These are phyloP conservation scores for Beroe ovata DNA, from an alignment of 37 sponge, comb jelly and placozoan genomes.

Conservation along the genomic window DNA sequence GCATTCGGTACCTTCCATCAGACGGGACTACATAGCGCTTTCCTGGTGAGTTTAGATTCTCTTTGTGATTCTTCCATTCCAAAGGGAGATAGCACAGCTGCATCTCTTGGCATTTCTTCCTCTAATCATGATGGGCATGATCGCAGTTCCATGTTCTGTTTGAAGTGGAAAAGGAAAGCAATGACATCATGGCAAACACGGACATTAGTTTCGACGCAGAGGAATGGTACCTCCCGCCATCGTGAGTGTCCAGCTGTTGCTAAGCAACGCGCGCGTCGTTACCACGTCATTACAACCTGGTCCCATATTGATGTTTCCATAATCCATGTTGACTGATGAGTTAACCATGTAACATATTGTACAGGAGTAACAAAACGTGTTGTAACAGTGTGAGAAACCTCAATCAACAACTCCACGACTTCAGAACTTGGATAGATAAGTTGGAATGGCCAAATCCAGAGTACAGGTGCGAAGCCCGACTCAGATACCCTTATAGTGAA, in stretches of 20 bases:
- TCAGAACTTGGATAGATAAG: background rate
- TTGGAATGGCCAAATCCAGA: conserved; percentile 37
- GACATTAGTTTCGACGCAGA: background rate
- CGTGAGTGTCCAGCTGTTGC: no score
- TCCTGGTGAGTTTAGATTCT: conserved; percentile 9
- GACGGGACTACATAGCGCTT: conserved; percentile 1
- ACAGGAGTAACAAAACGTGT: background rate
- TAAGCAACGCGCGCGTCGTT: no score
- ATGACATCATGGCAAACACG: background rate
- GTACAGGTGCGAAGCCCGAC: conserved; percentile 2
- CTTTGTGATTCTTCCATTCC: background rate
- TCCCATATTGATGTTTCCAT: no score
- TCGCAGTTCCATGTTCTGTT: conserved; percentile 26
- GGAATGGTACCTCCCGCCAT: background rate
- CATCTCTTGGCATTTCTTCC: no score
- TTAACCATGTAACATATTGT: no score
- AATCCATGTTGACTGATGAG: no score
- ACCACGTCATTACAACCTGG: no score
- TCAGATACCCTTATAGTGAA: no score
- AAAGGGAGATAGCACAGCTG: background rate
- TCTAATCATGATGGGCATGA: background rate
- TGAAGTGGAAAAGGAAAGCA: background rate
- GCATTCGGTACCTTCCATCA: conserved; percentile 14
- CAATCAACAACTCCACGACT: background rate
- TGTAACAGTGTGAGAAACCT: background rate